phyloP scores from a whole-genome alignment of 2,113 vertebrate species.

The Ptilonorhynchus violaceus region DNA sequence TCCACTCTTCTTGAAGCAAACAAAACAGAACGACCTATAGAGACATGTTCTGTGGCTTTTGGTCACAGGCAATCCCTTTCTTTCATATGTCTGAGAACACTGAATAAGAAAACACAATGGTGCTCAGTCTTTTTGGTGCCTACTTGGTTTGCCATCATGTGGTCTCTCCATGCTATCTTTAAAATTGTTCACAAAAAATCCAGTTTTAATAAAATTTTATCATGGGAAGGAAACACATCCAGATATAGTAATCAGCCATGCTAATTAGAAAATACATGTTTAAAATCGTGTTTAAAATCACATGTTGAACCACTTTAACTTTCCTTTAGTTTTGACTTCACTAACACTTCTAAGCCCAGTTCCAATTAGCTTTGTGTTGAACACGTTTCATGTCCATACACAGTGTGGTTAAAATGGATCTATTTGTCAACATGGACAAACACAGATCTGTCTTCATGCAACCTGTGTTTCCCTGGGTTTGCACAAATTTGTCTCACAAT shows the following conservation, averaged over 20 bases:
- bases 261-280: neutral
- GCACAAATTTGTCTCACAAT: neutral
- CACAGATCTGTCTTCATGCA: neutral
- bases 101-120: neutral
- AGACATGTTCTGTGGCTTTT: neutral
- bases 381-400: neutral
- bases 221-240: neutral
- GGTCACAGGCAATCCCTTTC: neutral
- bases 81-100: neutral
- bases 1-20: neutral
- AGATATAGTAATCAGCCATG: neutral
- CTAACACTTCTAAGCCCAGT: neutral
- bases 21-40: neutral
- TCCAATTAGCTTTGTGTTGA: neutral
- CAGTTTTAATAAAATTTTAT: neutral
- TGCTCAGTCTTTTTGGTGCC: neutral
- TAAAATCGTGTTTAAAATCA: neutral
- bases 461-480: neutral
- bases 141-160: neutral
- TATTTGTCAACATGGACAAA: neutral
- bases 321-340: neutral
- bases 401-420: neutral
- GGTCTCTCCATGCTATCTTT: neutral
- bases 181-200: neutral
- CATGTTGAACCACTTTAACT: neutral